Base-by-base conservation (phyloP, 2,113 vertebrate species). In the Halcyon senegalensis region DNA sequence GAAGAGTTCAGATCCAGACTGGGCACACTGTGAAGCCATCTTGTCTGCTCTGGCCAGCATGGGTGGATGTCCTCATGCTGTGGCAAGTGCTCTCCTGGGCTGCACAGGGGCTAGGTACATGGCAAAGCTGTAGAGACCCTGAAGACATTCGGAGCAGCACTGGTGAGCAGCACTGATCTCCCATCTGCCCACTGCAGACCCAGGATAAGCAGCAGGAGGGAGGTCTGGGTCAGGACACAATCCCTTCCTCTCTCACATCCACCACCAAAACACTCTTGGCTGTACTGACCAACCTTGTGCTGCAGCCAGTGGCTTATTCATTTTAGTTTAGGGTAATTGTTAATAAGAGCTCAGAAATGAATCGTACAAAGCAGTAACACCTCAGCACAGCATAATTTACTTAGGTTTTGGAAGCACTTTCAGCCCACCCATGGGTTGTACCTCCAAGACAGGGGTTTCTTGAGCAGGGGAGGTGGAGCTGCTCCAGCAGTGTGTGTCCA, bases 21-120 rank as follows among this genome's bases (percentile, higher is more conserved):
- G 7, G 72, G 7, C 5, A 10, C 9, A 4, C 28, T 20, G 37
- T 72, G 66, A 87, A 69, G 44, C 16, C 39, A n/a, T 46, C 3
- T 35, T 9, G 13, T 20, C 58, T 67, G 31, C 44, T 77, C 76
- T 62, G 24, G 16, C 50, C 59, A 30, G 44, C 35, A 44, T 0
- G 0, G 8, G 13, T 53, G 24, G 14, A 46, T 35, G 16, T 21
- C 10, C n/a, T 9, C 25, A 35, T 0, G 0, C 9, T 1, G 3
- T 3, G 15, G 30, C 9, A 41, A 60, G 13, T 24, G 37, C 11
- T 55, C 8, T 39, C 43, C 44, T 53, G 7, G 9, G 21, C 27
- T 60, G 10, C 11, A 9, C 14, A n/a, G 35, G 6, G 14, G 15
- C 19, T 41, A 5, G 21, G 19, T 37, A 31, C 27, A 77, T 28